Conservation (phyloP, 2,797 vertebrate species). For the Falco columbarius region DNA sequence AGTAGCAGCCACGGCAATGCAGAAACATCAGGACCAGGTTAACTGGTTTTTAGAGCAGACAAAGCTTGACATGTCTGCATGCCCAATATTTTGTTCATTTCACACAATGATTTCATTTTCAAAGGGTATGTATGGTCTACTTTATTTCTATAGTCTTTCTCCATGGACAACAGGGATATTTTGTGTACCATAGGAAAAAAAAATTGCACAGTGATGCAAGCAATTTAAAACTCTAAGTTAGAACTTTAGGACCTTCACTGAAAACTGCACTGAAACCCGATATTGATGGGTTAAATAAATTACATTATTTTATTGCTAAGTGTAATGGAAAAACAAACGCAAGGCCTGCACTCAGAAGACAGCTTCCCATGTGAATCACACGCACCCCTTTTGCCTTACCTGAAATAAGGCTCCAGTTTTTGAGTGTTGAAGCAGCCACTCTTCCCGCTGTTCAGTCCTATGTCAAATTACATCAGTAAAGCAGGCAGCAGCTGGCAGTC, state of each 20-base stretch:
- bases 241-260: not conserved
- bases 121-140: not conserved
- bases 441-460: not conserved
- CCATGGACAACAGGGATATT: constrained; percentile 9
- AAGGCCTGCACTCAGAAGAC: not conserved
- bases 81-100: not conserved
- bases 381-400: not conserved
- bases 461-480: not conserved
- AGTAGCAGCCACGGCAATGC: not conserved
- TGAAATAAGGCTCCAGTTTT: not conserved
- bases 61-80: not conserved
- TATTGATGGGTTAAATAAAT: not conserved
- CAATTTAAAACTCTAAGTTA: not conserved
- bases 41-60: not conserved
- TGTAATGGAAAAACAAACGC: not conserved
- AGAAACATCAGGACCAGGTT: not conserved
- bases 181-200: not conserved
- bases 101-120: not conserved
- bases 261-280: not conserved
- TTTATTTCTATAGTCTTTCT: not conserved
- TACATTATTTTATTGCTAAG: not conserved
- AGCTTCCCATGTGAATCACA: not conserved
- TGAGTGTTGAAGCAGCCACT: not conserved
- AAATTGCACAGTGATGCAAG: not conserved
- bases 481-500: not conserved